Evolutionary conservation across 2,888 invertebrate species (phyloP), one percentile per base, ranked within the genome.

Genomic region (Cheilosia pagana): DNA sequence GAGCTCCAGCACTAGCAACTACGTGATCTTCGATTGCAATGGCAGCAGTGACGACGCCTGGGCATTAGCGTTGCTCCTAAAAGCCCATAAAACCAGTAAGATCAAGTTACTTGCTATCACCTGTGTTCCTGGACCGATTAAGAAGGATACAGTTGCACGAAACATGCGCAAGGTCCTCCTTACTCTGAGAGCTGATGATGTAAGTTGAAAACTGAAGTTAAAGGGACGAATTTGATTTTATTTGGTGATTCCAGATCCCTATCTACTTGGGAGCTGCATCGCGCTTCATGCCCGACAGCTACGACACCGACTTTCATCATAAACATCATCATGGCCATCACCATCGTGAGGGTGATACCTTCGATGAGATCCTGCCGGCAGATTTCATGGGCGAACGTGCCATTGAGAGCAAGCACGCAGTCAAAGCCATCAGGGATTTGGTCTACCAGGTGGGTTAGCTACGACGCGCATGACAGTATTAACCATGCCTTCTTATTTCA

Each of bases 131-230:
- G 96, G 96, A 1, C 96, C 96, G 89, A 95, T 95, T 0, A 90
- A 90, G 0, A 92, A 95, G 67, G 93, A 94, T 4, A 94, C 95
- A 88, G 95, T 94, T 0, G 93, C 93, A 35, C 91, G 91, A n/a
- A 97, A 97, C 89, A 95, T 96, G 28, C 93, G 95, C 50, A 93
- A 95, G 87, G 94, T 95, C 68, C 90, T 97, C 16, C 92, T 93
- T 87, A 92, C 93, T 6, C 94, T 93, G 10, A 91, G 93, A 25
- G 92, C 94, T 79, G 92, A 93, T 87, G 94, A 95, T 89, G 95
- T 95, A 90, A 93, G 94, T 92, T n/a, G 16, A 12, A 0, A n/a
- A 25, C 1, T 7, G 0, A 10, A 19, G 1, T 16, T 25, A n/a
- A 0, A 6, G 1, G 0, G 3, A 6, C 2, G 1, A 14, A 0